Base-by-base conservation (phyloP, 2,888 invertebrate species). In the Nebria salina region DNA sequence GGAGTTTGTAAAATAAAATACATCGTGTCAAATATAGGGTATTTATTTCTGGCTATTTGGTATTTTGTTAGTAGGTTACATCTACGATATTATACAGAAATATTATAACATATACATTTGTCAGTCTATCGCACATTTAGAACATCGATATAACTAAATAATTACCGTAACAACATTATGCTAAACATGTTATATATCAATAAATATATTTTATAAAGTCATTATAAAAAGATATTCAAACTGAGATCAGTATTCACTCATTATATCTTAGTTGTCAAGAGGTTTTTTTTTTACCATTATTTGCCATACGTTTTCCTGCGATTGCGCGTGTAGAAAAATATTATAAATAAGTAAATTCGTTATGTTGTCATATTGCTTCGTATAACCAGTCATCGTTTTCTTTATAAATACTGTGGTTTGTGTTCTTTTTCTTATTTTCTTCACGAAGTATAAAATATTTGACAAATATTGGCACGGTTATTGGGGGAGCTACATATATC, bases 81-180 rank as follows among this genome's bases (percentile, higher is more conserved):
- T 34, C 80, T 75, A 80, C 64, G 13, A 74, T 74, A 34, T 73
- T 34, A 76, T 76, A 76, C 81, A 81, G 76, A 81, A 76, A 81
- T 81, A 54, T 54, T 54, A 54, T 54, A 81, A 81, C 81, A 81
- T 81, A 34, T 34, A 81, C 81, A 81, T 76, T 73, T 76, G 8
- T 81, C 81, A 81, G 81, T 81, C 81, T 81, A 81, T 81, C 43
- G 72, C 68, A 81, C 81, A 81, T 81, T 81, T 81, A 81, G 76
- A 76, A 81, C 81, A 81, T 81, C 81, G 73, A 81, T 54, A 54
- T 81, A 81, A 76, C 76, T 76, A 76, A 76, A 81, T 75, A 66
- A 74, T 75, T 75, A 80, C 41, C 25, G 42, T 80, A 80, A 80
- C 80, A 80, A 75, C 25, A 75, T 80, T 75, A 75, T 80, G 80